Percentiles rank a stretch among this genome's conserved stretches.
phyloP scores from a whole-genome alignment of 2,797 vertebrate genomes.

The Pantherophis alleghaniensis region DNA sequence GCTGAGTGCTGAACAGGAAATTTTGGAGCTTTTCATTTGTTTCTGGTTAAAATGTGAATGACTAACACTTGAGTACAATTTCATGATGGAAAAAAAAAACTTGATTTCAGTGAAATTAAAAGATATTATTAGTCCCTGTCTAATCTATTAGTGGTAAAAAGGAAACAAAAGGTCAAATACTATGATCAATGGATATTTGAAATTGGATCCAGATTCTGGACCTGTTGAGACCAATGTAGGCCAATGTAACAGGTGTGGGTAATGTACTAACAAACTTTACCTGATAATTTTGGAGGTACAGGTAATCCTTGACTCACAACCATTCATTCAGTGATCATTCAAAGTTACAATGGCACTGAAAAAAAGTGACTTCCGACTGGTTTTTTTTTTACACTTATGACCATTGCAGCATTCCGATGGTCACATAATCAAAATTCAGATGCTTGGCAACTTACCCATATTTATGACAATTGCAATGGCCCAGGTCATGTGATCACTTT shows the following conservation, averaged over 20 bases:
- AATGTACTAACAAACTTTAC: neutral
- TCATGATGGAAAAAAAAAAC: neutral
- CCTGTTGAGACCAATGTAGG: neutral
- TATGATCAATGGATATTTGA: neutral
- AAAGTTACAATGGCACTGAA: neutral
- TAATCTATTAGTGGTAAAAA: neutral
- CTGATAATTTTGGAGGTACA: neutral
- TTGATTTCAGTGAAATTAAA: neutral
- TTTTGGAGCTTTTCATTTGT: constrained; percentile 2
- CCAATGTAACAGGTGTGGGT: neutral
- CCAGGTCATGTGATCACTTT: neutral
- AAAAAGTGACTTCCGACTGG: neutral
- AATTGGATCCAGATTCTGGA: neutral
- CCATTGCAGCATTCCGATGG: neutral
- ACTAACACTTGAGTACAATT: neutral
- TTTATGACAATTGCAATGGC: neutral
- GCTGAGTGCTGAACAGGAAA: neutral
- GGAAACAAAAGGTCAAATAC: neutral
- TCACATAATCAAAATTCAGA: neutral
- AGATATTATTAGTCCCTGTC: neutral
- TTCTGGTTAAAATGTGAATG: constrained; percentile 7
- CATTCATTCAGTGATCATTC: neutral
- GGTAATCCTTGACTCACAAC: neutral
- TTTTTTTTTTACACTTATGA: neutral
- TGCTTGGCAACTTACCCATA: neutral